Conservation (phyloP, 2,113 vertebrate species). For the Sminthopsis crassicaudata region DNA sequence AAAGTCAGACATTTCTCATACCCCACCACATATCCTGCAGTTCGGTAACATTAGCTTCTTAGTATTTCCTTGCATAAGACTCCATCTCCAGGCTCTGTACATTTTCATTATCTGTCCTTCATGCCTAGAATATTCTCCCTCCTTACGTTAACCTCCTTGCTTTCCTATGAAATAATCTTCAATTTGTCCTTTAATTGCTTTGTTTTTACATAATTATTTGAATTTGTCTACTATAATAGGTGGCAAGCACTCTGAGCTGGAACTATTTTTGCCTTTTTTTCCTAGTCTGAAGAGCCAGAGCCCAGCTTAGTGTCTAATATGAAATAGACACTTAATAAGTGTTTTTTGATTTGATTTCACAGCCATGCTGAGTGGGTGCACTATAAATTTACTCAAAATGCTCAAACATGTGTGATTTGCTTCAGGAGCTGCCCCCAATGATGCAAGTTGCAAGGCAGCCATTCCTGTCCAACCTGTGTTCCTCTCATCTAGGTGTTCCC, state of each 20-base stretch:
- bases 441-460: not conserved
- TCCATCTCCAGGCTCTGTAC: not conserved
- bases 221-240: not conserved
- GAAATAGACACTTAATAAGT: not conserved
- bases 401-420: not conserved
- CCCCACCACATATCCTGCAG: not conserved
- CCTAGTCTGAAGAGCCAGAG: not conserved
- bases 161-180: not conserved
- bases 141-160: not conserved
- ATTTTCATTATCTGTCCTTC: not conserved
- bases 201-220: not conserved
- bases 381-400: not conserved
- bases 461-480: not conserved
- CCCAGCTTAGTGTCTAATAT: no score
- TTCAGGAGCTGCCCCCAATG: not conserved
- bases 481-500: not conserved
- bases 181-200: not conserved
- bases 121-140: not conserved
- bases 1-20: not conserved
- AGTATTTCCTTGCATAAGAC: not conserved
- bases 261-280: not conserved
- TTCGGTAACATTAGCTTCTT: not conserved
- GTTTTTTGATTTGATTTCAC: not conserved
- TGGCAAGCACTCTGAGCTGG: not conserved
- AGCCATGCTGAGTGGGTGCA: not conserved